A percentile compares a stretch with the other conserved stretches of the same genome.
Conservation (phyloP, 2,113 vertebrate species). For the Lophura nycthemera region DNA sequence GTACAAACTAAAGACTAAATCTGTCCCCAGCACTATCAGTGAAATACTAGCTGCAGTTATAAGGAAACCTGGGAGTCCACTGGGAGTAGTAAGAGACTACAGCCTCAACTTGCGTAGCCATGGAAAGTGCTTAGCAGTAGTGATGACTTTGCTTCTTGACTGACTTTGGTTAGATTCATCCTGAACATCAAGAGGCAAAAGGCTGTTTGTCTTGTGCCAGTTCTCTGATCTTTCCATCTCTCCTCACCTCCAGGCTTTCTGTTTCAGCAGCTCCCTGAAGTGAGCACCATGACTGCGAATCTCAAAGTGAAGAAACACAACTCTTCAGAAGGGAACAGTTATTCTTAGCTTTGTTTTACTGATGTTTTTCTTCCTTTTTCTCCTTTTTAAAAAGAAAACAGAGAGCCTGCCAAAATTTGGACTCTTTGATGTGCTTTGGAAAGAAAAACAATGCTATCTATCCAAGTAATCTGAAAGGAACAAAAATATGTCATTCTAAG, state of each 20-base stretch:
- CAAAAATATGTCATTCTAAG: constrained; percentile 57
- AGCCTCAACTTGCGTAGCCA: background rate
- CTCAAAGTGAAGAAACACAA: constrained; percentile 36
- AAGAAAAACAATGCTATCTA: constrained; percentile 69
- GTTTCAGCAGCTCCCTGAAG: constrained; percentile 62
- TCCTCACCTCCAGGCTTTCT: constrained; percentile 33
- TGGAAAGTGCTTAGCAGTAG: background rate
- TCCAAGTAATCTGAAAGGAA: constrained; percentile 53
- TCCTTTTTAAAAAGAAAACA: constrained; percentile 46
- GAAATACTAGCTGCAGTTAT: background rate
- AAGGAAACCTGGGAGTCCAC: background rate
- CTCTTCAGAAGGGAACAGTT: constrained; percentile 66
- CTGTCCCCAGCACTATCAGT: background rate
- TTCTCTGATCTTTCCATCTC: constrained; percentile 42
- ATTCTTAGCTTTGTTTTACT: constrained; percentile 62
- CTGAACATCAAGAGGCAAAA: constrained; percentile 20
- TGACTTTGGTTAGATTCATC: background rate
- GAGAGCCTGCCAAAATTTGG: constrained; percentile 57
- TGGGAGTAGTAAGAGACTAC: background rate
- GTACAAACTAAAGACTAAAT: background rate
- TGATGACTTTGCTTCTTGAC: background rate
- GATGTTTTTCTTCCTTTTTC: constrained; percentile 55
- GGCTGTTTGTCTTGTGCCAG: background rate
- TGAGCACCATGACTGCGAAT: constrained; percentile 42
- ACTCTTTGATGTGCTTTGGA: constrained; percentile 72